Base-by-base conservation (phyloP, 2,888 invertebrate genomes). In the Heliconius charithonia region DNA sequence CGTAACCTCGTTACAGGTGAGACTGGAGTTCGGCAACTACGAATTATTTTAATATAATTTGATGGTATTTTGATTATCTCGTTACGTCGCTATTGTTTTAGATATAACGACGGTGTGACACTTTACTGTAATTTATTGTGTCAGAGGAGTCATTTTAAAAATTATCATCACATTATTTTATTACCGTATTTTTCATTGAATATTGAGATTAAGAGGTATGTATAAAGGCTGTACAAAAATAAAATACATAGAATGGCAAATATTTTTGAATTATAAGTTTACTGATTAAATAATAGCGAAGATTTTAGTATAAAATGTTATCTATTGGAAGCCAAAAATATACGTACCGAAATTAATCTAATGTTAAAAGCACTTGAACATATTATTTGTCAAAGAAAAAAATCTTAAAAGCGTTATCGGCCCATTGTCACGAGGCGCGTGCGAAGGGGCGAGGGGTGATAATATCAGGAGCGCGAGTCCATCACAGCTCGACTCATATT, bases 401-500 rank as follows among this genome's bases (percentile, higher is more conserved):
- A 27, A 41, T 74, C 63, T 74, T 62, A 29, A 59, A 66, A 66
- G 45, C 62, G 67, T 59, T 73, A 67, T 66, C 73, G n/a, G 59
- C 56, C 67, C 59, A 77, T 37, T 63, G 63, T 63, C 2, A 63
- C 6, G 75, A 29, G 63, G 63, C 65, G 63, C 63, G 72, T 70
- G 72, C 69, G 62, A 45, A 45, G 67, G 77, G 69, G 69, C 76
- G 41, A 72, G 78, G 82, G 82, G 74, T 56, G 80, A 75, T 79
- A 62, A 67, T 81, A 82, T 82, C 80, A 41, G 80, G 29, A 74
- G 78, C 71, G 72, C 78, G 77, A 76, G 77, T 81, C 83, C 81
- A 80, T 82, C 84, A 79, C 83, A 80, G 75, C 71, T 79, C 82
- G 77, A 78, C 81, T 83, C 82, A 79, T 79, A 81, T 83, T 84